Percentiles rank a stretch among this genome's conserved stretches.
phyloP scores from a whole-genome alignment of 2,797 vertebrate genomes.

The Acrossocheilus fasciatus region DNA sequence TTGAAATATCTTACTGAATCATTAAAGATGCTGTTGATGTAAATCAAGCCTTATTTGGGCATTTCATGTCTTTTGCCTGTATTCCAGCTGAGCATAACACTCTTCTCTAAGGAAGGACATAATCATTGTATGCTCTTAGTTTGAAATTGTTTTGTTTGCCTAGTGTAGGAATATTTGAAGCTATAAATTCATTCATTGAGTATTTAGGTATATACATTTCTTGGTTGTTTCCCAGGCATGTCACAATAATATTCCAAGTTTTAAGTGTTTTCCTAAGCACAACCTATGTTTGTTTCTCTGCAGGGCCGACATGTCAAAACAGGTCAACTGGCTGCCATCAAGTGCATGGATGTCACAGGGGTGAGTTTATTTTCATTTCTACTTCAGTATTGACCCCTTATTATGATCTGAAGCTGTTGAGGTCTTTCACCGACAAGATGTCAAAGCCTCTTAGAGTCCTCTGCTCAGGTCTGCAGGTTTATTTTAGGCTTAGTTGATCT shows the following conservation, averaged over 20 bases:
- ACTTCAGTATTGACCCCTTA: neutral
- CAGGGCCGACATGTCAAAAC: constrained; percentile 98
- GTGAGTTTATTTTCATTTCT: constrained; percentile 74
- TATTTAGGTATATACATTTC: neutral
- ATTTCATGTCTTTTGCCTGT: neutral
- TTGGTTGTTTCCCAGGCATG: neutral
- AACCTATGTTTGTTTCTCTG: constrained; percentile 35
- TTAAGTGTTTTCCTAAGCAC: neutral
- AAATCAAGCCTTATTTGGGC: neutral
- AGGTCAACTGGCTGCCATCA: constrained; percentile 95
- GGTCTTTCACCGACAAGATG: neutral
- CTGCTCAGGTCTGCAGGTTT: constrained; percentile 6
- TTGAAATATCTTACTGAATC: neutral
- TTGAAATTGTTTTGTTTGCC: neutral
- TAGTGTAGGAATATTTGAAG: neutral
- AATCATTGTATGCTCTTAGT: neutral
- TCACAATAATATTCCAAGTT: neutral
- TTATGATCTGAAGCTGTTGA: neutral
- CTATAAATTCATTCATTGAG: neutral
- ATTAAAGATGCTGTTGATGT: neutral
- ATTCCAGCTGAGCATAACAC: neutral
- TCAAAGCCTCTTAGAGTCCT: neutral
- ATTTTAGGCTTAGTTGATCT: constrained; percentile 12
- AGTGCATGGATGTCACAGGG: constrained; percentile 98
- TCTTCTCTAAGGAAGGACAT: neutral